Evolutionary conservation across 2,888 invertebrate species (phyloP).

Genomic region (Agonopterix alstromeriana): DNA sequence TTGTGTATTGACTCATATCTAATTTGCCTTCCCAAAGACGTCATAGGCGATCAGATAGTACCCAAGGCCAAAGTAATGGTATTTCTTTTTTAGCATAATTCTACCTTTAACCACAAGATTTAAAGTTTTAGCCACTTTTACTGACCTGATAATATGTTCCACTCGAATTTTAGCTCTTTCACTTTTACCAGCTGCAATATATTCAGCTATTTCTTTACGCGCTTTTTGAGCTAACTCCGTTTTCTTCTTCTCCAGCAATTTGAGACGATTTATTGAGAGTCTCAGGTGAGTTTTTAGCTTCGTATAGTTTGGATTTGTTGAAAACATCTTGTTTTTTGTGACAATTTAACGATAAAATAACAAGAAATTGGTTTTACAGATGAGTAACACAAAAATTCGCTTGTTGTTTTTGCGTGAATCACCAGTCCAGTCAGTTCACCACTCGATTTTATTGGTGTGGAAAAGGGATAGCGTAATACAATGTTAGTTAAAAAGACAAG

Average conservation of each 20-base stretch:
- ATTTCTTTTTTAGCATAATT: no score
- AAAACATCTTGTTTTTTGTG: conserved; percentile 83
- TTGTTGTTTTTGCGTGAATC: background rate
- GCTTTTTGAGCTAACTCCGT: conserved; percentile 97
- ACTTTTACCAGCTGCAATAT: conserved; percentile 88
- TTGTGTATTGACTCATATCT: no score
- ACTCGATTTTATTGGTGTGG: no score
- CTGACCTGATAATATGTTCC: conserved; percentile 94
- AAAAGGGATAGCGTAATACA: no score
- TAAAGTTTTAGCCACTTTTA: background rate
- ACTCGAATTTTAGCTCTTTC: conserved; percentile 97
- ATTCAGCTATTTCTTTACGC: conserved; percentile 98
- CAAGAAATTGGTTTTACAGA: background rate
- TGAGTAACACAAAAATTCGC: background rate
- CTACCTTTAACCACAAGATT: no score
- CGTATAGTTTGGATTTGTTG: conserved; percentile 93
- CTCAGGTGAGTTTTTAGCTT: conserved; percentile 98
- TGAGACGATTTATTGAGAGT: conserved; percentile 94
- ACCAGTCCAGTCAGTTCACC: background rate
- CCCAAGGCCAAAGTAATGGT: no score
- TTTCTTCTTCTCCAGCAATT: conserved; percentile 97
- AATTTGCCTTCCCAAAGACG: no score
- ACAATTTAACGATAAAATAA: background rate
- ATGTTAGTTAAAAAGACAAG: no score
- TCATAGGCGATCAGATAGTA: no score